Evolutionary conservation across 2,888 invertebrate species (phyloP).

Genomic region (Thysanoteuthis rhombus): DNA sequence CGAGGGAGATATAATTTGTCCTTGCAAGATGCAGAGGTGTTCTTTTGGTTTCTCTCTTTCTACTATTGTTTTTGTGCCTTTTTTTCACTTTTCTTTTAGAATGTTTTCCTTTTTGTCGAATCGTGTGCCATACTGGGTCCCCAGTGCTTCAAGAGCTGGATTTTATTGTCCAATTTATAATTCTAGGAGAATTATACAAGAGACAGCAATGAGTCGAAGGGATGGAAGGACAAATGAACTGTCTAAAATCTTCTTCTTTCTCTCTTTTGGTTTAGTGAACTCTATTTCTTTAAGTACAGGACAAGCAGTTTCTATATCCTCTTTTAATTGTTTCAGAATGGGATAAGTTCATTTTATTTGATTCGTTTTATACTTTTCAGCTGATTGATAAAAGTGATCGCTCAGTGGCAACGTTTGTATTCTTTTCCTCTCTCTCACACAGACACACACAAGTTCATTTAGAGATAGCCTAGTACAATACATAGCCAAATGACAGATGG

Average conservation of each 20-base stretch:
- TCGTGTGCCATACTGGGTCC: background rate
- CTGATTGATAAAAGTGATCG: background rate
- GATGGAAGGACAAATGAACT: background rate
- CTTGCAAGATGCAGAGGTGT: background rate
- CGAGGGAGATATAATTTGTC: background rate
- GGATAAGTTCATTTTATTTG: background rate
- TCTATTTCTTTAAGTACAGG: background rate
- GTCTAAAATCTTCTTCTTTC: background rate
- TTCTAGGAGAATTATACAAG: constrained; percentile 12
- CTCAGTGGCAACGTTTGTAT: background rate
- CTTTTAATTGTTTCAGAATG: background rate
- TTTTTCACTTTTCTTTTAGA: too few relatives aligned
- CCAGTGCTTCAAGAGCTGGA: background rate
- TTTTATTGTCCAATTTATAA: constrained; percentile 12
- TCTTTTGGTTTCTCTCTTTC: background rate
- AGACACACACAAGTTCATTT: too few relatives aligned
- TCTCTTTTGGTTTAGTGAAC: background rate
- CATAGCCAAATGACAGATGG: too few relatives aligned
- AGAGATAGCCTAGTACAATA: too few relatives aligned
- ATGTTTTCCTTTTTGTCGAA: background rate
- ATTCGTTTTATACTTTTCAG: background rate
- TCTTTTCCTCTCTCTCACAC: background rate
- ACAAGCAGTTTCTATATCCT: background rate
- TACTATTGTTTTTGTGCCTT: background rate
- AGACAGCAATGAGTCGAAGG: background rate